Base-by-base conservation (phyloP, 2,888 invertebrate genomes). In the Calameuta pallipes region DNA sequence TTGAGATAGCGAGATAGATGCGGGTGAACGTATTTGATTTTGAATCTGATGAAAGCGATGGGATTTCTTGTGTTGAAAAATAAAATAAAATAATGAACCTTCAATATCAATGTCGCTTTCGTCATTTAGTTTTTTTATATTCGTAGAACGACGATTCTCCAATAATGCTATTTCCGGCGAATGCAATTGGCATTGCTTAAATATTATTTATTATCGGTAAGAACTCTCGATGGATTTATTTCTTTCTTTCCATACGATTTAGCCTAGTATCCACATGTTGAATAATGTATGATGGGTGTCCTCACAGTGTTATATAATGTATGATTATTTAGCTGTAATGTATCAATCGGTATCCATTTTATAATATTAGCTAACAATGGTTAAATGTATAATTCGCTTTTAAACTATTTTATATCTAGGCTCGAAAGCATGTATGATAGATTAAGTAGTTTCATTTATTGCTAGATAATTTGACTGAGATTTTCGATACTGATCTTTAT, bases 381-480 rank as follows among this genome's bases (percentile, higher is more conserved):
- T 56, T 41, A 78, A 79, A 76, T 75, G 81, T 84, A 82, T 84
- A 81, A 82, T 83, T 76, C 80, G 80, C 81, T 78, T 82, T 78
- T 77, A 82, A 83, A 82, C 82, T 85, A 86, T 79, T 78, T 74
- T 78, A 81, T 83, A 82, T 78, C 79, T 87, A 85, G 77, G 75
- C 76, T 82, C 78, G 75, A 77, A 83, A 83, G 79, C 84, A 85
- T 80, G 79, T 83, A 85, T 79, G 77, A 84, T 86, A 83, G 82
- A 83, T 86, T 86, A 85, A 88, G 83, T 87, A 85, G 82, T 81
- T 85, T 82, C 75, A 83, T 82, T 88, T 88, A 88, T 88, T 88
- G 88, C 88, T 88, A 88, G 82, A 83, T 88, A 88, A 88, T 88
- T 88, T 87, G 87, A 88, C 88, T 87, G 88, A 85, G 84, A 85